Conservation (phyloP, 2,888 invertebrate species). For the Hypselothyrea guttata region DNA sequence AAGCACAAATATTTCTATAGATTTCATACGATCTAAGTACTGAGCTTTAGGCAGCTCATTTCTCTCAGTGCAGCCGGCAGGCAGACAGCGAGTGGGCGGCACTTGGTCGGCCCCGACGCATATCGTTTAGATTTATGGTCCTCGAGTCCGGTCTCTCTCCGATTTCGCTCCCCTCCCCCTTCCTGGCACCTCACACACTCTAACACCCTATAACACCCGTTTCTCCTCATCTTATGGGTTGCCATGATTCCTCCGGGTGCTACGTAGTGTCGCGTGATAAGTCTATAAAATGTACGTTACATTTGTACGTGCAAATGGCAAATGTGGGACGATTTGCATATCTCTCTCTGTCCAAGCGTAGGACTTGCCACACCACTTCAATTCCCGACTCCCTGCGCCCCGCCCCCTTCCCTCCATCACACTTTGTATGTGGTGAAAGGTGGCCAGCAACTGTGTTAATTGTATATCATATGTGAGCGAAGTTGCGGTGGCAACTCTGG, state of each 20-base stretch:
- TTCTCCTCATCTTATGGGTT: slow-evolving; percentile 6
- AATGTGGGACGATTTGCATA: slow-evolving; percentile 72
- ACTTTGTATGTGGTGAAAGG: slow-evolving; percentile 63
- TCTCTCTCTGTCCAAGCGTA: slow-evolving; percentile 44
- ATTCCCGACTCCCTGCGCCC: neutral
- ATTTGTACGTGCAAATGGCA: slow-evolving; percentile 74
- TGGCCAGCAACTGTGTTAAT: slow-evolving; percentile 48
- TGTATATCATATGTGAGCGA: slow-evolving; percentile 58
- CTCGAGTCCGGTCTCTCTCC: slow-evolving; percentile 9
- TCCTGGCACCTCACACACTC: neutral
- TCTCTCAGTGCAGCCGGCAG: neutral
- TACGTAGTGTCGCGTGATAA: slow-evolving; percentile 67
- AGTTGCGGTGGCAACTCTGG: slow-evolving; percentile 10
- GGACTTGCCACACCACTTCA: slow-evolving; percentile 59
- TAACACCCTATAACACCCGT: no score
- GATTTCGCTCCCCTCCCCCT: slow-evolving; percentile 9
- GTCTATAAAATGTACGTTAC: slow-evolving; percentile 71
- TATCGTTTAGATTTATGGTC: slow-evolving; percentile 72
- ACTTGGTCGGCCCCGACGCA: slow-evolving; percentile 22
- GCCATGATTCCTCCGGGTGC: neutral
- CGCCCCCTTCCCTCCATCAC: slow-evolving; percentile 23
- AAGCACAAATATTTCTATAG: no score
- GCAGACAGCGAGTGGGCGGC: slow-evolving; percentile 63
- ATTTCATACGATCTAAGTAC: no score
- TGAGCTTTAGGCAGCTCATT: slow-evolving; percentile 1